Conservation (phyloP, 2,113 vertebrate species). For the Apteryx owenii region DNA sequence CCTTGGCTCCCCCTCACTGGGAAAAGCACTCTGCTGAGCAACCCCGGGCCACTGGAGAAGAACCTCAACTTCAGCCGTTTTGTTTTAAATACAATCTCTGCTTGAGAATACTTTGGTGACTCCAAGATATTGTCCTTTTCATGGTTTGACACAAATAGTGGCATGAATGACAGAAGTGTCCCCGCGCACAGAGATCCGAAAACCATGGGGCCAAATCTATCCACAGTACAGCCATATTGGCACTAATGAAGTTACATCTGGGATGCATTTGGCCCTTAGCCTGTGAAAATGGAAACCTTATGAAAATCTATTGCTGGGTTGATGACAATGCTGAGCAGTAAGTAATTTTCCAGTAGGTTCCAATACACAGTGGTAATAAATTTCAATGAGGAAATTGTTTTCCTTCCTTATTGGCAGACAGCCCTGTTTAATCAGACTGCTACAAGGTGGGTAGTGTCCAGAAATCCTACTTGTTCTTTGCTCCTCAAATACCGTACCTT, state of each 20-base stretch:
- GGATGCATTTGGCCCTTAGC: constrained; percentile 15
- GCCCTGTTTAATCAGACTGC: neutral
- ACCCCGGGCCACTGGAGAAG: neutral
- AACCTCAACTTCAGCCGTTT: neutral
- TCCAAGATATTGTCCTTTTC: neutral
- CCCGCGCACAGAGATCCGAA: neutral
- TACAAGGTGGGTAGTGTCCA: neutral
- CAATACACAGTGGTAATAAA: constrained; percentile 17
- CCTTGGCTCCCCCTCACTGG: neutral
- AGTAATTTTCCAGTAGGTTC: constrained; percentile 45
- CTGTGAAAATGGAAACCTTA: constrained; percentile 11
- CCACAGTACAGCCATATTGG: neutral
- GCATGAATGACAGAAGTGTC: neutral
- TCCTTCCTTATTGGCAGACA: constrained; percentile 21
- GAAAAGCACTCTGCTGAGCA: neutral
- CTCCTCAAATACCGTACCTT: neutral
- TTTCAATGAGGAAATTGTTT: constrained; percentile 18
- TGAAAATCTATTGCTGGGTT: constrained; percentile 2
- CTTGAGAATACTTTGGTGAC: neutral
- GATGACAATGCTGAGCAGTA: constrained; percentile 26
- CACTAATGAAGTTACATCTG: constrained; percentile 1
- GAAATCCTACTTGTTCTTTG: neutral
- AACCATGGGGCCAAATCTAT: neutral
- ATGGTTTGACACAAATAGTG: neutral
- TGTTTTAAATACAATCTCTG: neutral